These are phyloP conservation scores for Drosophila punjabiensis DNA, from an alignment of 1,140 invertebrate species.

Conservation along the genomic window DNA sequence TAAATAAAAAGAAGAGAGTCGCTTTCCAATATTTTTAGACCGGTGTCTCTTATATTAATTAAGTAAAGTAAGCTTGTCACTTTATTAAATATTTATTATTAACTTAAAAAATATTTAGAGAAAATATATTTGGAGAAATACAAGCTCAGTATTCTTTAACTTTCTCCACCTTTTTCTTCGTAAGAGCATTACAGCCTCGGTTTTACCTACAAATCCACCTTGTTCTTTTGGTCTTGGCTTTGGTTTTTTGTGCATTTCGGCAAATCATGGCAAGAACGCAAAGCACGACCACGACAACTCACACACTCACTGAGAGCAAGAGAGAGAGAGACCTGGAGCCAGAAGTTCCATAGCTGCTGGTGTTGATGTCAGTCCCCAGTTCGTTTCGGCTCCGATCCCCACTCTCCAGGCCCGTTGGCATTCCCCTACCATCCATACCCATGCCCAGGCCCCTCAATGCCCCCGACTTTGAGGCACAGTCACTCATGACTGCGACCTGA, in stretches of 20 bases:
- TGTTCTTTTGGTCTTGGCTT: constrained; percentile 29
- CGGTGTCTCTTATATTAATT: background rate
- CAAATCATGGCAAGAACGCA: constrained; percentile 67
- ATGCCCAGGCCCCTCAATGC: constrained; percentile 11
- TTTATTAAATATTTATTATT: background rate
- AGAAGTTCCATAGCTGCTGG: constrained; percentile 44
- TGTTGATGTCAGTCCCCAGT: constrained; percentile 42
- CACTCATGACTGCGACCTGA: constrained; percentile 80
- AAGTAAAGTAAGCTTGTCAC: background rate
- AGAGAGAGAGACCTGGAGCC: constrained; percentile 14
- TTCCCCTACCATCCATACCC: background rate
- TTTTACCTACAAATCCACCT: background rate
- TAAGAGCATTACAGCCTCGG: constrained; percentile 13
- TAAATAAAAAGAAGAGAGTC: background rate
- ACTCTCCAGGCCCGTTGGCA: background rate
- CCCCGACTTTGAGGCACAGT: constrained; percentile 56
- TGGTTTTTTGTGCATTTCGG: constrained; percentile 59
- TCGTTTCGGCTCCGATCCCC: constrained; percentile 27
- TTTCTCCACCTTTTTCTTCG: no score
- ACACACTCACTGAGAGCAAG: constrained; percentile 22
- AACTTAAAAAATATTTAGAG: no score
- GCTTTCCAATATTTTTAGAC: background rate
- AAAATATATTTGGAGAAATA: background rate
- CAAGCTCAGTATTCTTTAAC: background rate
- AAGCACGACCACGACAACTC: constrained; percentile 62